Evolutionary conservation across 53 echinoderm and acorn worm species (phyloP).

Genomic region (Crossaster papposus): DNA sequence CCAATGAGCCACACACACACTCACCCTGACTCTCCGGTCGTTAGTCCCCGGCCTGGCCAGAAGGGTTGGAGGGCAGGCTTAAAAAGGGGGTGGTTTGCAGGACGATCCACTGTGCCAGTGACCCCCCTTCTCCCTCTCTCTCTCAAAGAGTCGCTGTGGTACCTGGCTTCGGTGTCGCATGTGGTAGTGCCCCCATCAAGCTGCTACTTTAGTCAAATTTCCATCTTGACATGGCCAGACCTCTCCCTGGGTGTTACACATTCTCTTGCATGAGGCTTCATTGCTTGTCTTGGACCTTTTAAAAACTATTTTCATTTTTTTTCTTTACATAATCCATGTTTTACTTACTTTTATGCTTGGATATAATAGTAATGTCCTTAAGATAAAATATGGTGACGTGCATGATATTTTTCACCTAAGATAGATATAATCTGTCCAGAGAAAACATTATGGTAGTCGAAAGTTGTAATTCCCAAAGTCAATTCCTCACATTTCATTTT

Average conservation of each 20-base stretch:
- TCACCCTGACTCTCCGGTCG: constrained; percentile 19
- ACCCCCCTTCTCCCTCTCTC: constrained; percentile 26
- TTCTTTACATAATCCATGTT: not conserved
- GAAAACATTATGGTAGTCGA: too few relatives aligned
- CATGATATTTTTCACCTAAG: too few relatives aligned
- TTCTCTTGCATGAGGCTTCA: not conserved
- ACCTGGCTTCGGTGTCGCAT: constrained; percentile 44
- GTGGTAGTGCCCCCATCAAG: constrained; percentile 26
- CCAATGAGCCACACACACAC: constrained; percentile 11
- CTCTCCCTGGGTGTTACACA: not conserved
- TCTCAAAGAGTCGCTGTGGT: constrained; percentile 32
- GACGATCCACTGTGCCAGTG: constrained; percentile 45
- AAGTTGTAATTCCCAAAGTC: too few relatives aligned
- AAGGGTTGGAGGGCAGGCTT: not conserved
- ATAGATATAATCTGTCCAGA: too few relatives aligned
- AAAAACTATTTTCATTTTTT: not conserved
- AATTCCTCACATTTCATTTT: too few relatives aligned
- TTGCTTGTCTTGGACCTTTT: not conserved
- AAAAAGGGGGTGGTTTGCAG: not conserved
- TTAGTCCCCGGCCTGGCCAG: constrained; percentile 11
- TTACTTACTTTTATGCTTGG: not conserved
- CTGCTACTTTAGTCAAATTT: constrained; percentile 4
- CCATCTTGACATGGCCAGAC: constrained; percentile 7
- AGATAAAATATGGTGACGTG: too few relatives aligned
- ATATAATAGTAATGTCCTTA: too few relatives aligned